These are phyloP conservation scores for Coleophora deauratella DNA, from an alignment of 2,888 invertebrate genomes.

Conservation along the genomic window DNA sequence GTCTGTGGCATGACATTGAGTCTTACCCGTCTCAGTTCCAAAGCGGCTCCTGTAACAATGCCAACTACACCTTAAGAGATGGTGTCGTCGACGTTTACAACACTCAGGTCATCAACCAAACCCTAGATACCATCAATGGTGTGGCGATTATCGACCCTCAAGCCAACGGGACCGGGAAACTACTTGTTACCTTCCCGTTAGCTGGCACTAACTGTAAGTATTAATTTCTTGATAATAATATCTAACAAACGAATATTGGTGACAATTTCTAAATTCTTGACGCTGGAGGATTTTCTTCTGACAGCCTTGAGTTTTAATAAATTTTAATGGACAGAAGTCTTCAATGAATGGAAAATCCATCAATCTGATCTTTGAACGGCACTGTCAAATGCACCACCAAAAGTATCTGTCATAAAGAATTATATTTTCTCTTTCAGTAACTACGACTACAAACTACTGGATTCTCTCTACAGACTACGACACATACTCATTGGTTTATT, in stretches of 20 bases:
- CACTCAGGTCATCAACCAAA: constrained; percentile 38
- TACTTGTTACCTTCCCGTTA: constrained; percentile 76
- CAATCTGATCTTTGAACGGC: too few species aligned
- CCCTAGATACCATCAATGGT: constrained; percentile 35
- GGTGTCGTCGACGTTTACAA: constrained; percentile 26
- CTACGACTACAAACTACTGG: constrained; percentile 62
- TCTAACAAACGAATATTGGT: too few species aligned
- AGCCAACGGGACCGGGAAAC: constrained; percentile 73
- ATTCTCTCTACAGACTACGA: constrained; percentile 78
- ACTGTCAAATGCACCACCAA: too few species aligned
- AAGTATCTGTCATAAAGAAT: too few species aligned
- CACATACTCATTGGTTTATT: constrained; percentile 76
- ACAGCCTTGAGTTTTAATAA: too few species aligned
- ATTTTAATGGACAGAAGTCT: too few species aligned
- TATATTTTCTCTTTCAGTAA: constrained; percentile 26
- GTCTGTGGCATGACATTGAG: constrained; percentile 42
- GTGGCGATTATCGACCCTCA: constrained; percentile 30
- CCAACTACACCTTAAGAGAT: constrained; percentile 27
- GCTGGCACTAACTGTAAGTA: constrained; percentile 40
- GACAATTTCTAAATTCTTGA: too few species aligned
- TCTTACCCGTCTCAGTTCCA: constrained; percentile 38
- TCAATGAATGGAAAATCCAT: too few species aligned
- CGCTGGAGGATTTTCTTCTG: too few species aligned
- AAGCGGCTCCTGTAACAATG: constrained; percentile 41
- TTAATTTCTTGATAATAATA: neutral